A percentile compares a stretch with the other conserved stretches of the same genome.
These are phyloP conservation scores for Diuraphis noxia DNA, from an alignment of 1,140 invertebrate genomes.

Conservation along the genomic window DNA sequence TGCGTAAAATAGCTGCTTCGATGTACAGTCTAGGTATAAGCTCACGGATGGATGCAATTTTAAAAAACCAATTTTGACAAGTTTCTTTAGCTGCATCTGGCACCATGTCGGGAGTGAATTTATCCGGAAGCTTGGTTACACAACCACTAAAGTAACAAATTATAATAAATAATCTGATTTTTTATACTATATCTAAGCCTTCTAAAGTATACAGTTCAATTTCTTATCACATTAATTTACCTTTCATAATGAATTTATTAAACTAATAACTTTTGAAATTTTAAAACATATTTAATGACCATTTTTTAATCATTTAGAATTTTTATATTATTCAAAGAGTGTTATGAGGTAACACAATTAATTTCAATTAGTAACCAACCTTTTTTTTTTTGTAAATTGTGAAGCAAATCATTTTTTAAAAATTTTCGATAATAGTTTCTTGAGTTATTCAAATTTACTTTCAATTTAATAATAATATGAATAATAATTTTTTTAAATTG, in stretches of 20 bases:
- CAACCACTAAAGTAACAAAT: conserved; percentile 44
- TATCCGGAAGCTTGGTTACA: conserved; percentile 67
- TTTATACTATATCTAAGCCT: background rate
- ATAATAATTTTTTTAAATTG: background rate
- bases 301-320: background rate
- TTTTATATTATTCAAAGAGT: too few species aligned
- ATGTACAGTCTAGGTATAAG: conserved; percentile 92
- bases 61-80: conserved; percentile 98
- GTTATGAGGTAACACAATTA: background rate
- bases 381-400: background rate
- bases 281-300: background rate
- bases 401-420: too few species aligned
- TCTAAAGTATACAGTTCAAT: background rate
- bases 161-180: background rate
- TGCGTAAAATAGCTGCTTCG: conserved; percentile 90
- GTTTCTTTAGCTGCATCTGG: conserved; percentile 92
- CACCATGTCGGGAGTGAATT: conserved; percentile 75
- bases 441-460: background rate
- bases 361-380: background rate
- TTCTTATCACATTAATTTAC: background rate
- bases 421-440: background rate
- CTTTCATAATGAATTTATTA: background rate
- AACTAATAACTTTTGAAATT: background rate
- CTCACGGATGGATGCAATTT: conserved; percentile 96
- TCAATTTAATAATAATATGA: background rate